Conservation (phyloP, 2,888 invertebrate species). For the Eupithecia dodoneata region DNA sequence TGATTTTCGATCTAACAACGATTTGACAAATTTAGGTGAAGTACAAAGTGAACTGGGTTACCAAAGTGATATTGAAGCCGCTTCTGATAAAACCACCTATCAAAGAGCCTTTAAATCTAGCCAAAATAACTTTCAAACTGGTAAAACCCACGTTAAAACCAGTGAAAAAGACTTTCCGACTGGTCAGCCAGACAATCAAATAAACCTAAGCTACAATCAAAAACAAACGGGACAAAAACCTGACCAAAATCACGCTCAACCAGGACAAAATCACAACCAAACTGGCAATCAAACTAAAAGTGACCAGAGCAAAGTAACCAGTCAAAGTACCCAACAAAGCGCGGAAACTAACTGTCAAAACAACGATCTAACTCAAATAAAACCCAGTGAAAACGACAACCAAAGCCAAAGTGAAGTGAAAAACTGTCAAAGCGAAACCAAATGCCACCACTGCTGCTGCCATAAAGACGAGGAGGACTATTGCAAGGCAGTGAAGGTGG, state of each 20-base stretch:
- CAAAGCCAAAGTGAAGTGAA: slow-evolving; percentile 32
- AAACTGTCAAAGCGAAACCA: slow-evolving; percentile 45
- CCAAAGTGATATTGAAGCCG: neutral
- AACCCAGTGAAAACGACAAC: slow-evolving; percentile 34
- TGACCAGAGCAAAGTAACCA: slow-evolving; percentile 36
- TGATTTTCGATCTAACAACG: neutral
- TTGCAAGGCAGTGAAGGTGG: slow-evolving; percentile 69
- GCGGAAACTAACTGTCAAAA: neutral
- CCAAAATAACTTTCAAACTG: neutral
- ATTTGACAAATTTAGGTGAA: neutral
- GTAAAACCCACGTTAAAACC: neutral
- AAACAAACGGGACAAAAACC: neutral
- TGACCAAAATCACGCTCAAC: neutral
- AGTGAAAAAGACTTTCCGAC: slow-evolving; percentile 14
- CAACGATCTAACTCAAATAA: neutral
- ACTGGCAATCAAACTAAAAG: slow-evolving; percentile 40
- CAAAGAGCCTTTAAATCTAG: neutral
- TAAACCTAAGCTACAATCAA: neutral
- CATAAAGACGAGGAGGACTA: slow-evolving; percentile 48
- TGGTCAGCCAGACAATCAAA: neutral
- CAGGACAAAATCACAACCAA: neutral
- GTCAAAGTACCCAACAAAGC: neutral
- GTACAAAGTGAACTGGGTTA: slow-evolving; percentile 8
- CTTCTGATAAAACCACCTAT: neutral
- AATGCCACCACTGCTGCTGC: slow-evolving; percentile 59